A percentile compares a stretch with the other conserved stretches of the same genome.
Conservation (phyloP, 1,140 invertebrate species). For the Drosophila micromelanica region DNA sequence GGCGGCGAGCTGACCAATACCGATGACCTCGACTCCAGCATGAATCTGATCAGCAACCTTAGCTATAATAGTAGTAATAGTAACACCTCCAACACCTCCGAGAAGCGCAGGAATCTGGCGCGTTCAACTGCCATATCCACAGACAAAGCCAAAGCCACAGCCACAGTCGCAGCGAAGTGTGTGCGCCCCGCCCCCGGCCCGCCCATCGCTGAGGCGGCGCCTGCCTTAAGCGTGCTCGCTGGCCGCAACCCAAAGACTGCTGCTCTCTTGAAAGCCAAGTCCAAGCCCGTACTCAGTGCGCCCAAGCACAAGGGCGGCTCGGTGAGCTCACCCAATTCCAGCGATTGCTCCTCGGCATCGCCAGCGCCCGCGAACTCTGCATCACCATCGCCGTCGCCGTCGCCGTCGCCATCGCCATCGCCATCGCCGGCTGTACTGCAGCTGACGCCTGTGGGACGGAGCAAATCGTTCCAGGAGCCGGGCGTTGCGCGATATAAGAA, state of each 20-base stretch:
- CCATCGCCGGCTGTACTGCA: slow-evolving; percentile 30
- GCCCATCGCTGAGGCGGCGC: slow-evolving; percentile 38
- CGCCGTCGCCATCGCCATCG: slow-evolving; percentile 29
- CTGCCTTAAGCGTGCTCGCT: slow-evolving; percentile 55
- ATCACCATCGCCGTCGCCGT: too few species aligned
- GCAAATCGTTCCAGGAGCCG: slow-evolving; percentile 83
- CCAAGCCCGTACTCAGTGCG: slow-evolving; percentile 73
- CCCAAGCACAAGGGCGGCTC: slow-evolving; percentile 67
- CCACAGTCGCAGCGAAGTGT: slow-evolving; percentile 20
- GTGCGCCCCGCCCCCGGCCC: slow-evolving; percentile 17
- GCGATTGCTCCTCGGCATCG: slow-evolving; percentile 75
- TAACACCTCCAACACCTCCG: slow-evolving; percentile 73
- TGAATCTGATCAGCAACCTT: slow-evolving; percentile 82
- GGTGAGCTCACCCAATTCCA: slow-evolving; percentile 78
- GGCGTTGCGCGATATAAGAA: slow-evolving; percentile 69
- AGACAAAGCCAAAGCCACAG: slow-evolving; percentile 11
- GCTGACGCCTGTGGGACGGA: slow-evolving; percentile 73
- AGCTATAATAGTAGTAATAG: slow-evolving; percentile 84
- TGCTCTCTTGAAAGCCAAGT: slow-evolving; percentile 62
- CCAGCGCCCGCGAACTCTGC: slow-evolving; percentile 41
- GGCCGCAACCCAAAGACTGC: slow-evolving; percentile 75
- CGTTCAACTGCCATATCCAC: slow-evolving; percentile 32
- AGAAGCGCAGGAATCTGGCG: slow-evolving; percentile 45
- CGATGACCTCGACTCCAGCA: slow-evolving; percentile 79
- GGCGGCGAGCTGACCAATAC: slow-evolving; percentile 78